These are phyloP conservation scores for Andricus quercusramuli DNA, from an alignment of 2,888 invertebrate genomes.

Conservation along the genomic window DNA sequence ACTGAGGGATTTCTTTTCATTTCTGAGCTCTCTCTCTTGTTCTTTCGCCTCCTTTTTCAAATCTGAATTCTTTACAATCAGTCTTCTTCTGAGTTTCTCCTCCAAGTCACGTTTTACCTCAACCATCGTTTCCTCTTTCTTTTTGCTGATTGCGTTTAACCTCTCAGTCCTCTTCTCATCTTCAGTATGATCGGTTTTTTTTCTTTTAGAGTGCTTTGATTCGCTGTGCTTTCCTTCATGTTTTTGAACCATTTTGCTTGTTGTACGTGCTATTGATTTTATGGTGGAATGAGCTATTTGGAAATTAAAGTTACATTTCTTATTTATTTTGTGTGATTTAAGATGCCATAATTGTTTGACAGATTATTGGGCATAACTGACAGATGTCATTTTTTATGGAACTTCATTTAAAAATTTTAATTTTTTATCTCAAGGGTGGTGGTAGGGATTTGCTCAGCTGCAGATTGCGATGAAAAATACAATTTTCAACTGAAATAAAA, in stretches of 20 bases:
- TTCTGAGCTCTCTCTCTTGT: constrained; percentile 39
- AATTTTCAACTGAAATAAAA: too few species aligned
- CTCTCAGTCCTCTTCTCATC: constrained; percentile 46
- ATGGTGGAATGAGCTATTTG: background rate
- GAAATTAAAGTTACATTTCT: background rate
- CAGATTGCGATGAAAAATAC: too few species aligned
- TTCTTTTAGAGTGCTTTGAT: constrained; percentile 24
- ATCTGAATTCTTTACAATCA: constrained; percentile 50
- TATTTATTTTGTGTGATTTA: background rate
- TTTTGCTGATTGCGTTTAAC: constrained; percentile 54
- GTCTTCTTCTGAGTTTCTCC: constrained; percentile 50
- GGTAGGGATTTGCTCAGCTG: too few species aligned
- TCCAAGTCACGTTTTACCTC: constrained; percentile 55
- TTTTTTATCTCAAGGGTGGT: too few species aligned
- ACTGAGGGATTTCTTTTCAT: constrained; percentile 46
- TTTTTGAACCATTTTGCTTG: constrained; percentile 13
- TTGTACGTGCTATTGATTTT: background rate
- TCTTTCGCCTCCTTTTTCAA: constrained; percentile 43
- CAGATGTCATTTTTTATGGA: background rate
- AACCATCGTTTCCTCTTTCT: constrained; percentile 54
- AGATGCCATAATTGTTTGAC: background rate
- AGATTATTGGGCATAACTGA: background rate
- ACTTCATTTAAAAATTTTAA: background rate
- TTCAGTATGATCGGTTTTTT: constrained; percentile 33
- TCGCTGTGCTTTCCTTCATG: background rate